Evolutionary conservation across 2,888 invertebrate genomes (phyloP), one percentile per base, ranked within the genome.

Genomic region (Melanophora roralis): DNA sequence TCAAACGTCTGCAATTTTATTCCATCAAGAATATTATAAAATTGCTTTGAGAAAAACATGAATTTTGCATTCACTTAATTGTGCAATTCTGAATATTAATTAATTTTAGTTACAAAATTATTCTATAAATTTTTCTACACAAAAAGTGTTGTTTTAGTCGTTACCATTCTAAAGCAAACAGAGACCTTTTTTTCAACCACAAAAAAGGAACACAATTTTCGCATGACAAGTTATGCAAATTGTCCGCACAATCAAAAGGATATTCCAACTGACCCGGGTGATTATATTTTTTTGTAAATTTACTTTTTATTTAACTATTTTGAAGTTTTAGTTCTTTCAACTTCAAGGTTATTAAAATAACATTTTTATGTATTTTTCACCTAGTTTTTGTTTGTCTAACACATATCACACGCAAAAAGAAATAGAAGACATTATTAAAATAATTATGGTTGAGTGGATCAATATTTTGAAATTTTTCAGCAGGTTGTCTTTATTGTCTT

Each of bases 61-160:
- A 83, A 78, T 84, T 83, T 87, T 82, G 86, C 86, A 88, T 88
- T 88, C 87, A 84, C 82, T 86, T 87, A 88, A 87, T 88, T 86
- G 84, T 65, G 45, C 16, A 19, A 45, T 43, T 40, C 49, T 64
- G 32, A 45, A 76, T 68, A 76, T 73, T 68, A 68, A 76, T 76
- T 73, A 76, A 76, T 68, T 64, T 51, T 68, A 45, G 64, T 53
- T 62, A 68, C 38, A 59, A 80, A 80, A 67, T 67, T 62, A 59
- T 72, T 76, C 68, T 14, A 43, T 34, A 76, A 43, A 80, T 76
- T 80, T 76, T 76, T 80, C 51, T 59, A 80, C 76, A 73, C 53
- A 72, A 80, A 72, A 68, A n/a, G n/a, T n/a, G n/a, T 51, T 71
- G 34, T 64, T 59, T 40, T 16, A 11, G 32, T 16, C 23, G 12